Conservation (phyloP, 2,888 invertebrate species). For the Andrena flavipes region DNA sequence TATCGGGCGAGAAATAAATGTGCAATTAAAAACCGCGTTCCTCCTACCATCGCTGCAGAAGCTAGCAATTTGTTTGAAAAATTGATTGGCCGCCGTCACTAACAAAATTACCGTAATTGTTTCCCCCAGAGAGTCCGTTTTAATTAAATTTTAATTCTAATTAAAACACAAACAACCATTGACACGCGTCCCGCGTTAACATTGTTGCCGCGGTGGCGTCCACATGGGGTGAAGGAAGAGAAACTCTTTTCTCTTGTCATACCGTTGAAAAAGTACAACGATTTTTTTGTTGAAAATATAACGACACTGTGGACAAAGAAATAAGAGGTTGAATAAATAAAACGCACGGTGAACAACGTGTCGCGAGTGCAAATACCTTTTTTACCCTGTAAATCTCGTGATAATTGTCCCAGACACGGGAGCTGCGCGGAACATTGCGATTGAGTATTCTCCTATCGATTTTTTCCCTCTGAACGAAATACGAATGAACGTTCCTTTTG, state of each 20-base stretch:
- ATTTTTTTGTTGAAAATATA: not conserved
- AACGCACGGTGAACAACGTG: not conserved
- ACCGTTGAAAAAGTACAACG: too few species aligned
- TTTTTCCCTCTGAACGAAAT: not conserved
- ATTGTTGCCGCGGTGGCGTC: not conserved
- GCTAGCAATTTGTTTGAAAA: slow-evolving; percentile 31
- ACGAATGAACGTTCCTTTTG: not conserved
- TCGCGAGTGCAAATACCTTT: not conserved
- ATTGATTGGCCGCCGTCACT: slow-evolving; percentile 27
- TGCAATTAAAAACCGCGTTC: slow-evolving; percentile 3
- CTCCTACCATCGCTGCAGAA: not conserved
- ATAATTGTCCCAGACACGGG: not conserved
- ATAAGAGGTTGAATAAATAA: too few species aligned
- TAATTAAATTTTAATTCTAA: slow-evolving; percentile 47
- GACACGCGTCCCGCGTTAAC: not conserved
- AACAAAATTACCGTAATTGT: slow-evolving; percentile 34
- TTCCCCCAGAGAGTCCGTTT: slow-evolving; percentile 5
- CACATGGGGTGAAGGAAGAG: not conserved
- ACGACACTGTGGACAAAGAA: not conserved
- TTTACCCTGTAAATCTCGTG: not conserved
- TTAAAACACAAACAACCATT: slow-evolving; percentile 32
- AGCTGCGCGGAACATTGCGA: not conserved
- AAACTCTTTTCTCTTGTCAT: slow-evolving; percentile 9
- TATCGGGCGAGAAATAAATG: not conserved
- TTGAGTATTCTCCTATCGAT: not conserved